Base-by-base conservation (phyloP, 2,113 vertebrate genomes). In the Corythoichthys haematopterus region DNA sequence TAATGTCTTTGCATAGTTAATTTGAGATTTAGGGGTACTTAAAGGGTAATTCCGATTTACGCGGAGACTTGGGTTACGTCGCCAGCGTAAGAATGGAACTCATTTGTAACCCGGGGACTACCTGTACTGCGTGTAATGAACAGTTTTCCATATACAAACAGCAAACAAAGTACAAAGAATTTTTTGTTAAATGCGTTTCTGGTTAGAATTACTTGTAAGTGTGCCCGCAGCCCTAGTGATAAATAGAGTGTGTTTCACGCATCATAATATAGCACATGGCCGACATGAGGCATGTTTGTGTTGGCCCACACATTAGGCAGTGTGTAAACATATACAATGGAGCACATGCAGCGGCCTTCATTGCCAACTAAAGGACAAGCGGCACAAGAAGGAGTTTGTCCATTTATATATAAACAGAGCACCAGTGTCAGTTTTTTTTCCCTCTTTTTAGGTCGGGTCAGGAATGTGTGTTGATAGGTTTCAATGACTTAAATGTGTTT, bases 371-470 rank as follows among this genome's bases (percentile, higher is more conserved):
- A 65, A 72, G 28, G 35, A 62, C 37, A 28, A 58, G 68, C 14
- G 0, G 50, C 43, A 84, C 83, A 82, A 71, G 46, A 75, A 83
- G 48, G 1, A 66, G 66, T 65, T 79, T 82, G 79, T 79, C 59
- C 53, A 4, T 65, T 37, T 5, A 48, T 66, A 70, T 65, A 0
- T 38, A 58, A 71, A 79, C 76, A 73, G 37, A 70, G 68, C 35
- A 13, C 5, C 13, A 70, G 60, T 80, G 69, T 80, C 28, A 20
- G 9, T 55, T 28, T 55, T 33, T 55, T 33, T 20, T 3, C n/a
- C 20, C 20, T 55, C 20, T 28, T 55, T 28, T 55, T 55, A 20
- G 52, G 52, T 4, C 14, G 14, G 47, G 47, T 15, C 14, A 15
- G 13, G 13, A 50, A 50, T 50, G 50, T n/a, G 16, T 52, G 50